Evolutionary conservation across 1,140 invertebrate species (phyloP), one percentile per base, ranked within the genome.

Genomic region (Drosophila bipectinata): DNA sequence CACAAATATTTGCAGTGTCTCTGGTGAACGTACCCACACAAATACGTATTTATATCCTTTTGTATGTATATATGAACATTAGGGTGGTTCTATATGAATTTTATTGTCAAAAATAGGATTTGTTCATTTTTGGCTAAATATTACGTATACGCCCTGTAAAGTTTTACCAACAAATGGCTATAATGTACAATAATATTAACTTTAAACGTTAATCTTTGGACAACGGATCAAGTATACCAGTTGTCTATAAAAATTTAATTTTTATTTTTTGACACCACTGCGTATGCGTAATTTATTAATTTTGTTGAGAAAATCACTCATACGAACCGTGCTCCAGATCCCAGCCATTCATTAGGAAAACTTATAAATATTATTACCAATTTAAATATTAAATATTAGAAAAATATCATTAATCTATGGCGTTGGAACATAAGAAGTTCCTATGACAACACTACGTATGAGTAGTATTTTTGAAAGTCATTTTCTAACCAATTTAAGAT

Each of bases 1-100:
- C 72, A 56, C 73, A 76, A 75, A 56, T 76, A 75, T 75, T 76
- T 75, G 72, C 73, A 51, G 14, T 18, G 47, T 32, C 45, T 56
- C 52, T 72, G 41, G 67, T 52, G 37, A 47, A 12, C 32, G 47
- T 41, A n/a, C 18, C 45, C 34, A 59, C n/a, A 60, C 39, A 12
- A 45, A 37, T 21, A 14, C 4, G 10, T 8, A 48, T 5, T 7
- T 39, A 48, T 30, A 37, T 37, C 34, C 34, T 37, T 37, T 37
- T 37, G 4, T n/a, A 12, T 37, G 34, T 37, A 37, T 37, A 10
- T 37, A 37, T 37, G 34, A 12, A 4, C 3, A 37, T 12, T 37
- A 37, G 34, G 12, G 34, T 37, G 34, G 10, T 4, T 12, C 34
- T 37, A 1, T 37, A n/a, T 2, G 12, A 32, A 10, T 8, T 32